These are phyloP conservation scores for Helicoverpa zea DNA, from an alignment of 1,140 invertebrate species.

Conservation along the genomic window DNA sequence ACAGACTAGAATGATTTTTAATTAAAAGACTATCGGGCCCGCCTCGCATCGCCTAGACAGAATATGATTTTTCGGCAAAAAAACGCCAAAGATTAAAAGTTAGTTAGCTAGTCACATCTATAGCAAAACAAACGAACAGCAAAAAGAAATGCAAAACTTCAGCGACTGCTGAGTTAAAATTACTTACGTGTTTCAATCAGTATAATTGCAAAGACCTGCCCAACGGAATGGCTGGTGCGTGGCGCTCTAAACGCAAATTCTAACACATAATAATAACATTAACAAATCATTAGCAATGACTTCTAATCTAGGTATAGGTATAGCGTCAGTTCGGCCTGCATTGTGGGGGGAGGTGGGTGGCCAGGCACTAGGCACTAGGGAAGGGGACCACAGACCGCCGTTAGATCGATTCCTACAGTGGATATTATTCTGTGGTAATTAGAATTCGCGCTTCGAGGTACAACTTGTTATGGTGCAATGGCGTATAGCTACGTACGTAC, in stretches of 20 bases:
- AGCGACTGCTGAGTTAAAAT: background rate
- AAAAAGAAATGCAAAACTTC: background rate
- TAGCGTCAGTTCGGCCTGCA: slow-evolving; percentile 40
- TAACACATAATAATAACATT: slow-evolving; percentile 28
- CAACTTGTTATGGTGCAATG: slow-evolving; percentile 59
- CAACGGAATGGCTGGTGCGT: background rate
- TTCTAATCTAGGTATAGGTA: slow-evolving; percentile 44
- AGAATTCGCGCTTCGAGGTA: slow-evolving; percentile 75
- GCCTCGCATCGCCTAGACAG: background rate
- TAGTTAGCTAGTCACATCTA: background rate
- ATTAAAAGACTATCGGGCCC: slow-evolving; percentile 38
- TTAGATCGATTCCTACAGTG: slow-evolving; percentile 82
- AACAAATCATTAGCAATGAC: slow-evolving; percentile 49
- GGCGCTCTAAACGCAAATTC: slow-evolving; percentile 1
- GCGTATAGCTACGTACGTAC: slow-evolving; percentile 8
- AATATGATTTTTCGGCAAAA: slow-evolving; percentile 23
- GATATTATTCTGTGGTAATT: slow-evolving; percentile 81
- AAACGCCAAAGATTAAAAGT: slow-evolving; percentile 1
- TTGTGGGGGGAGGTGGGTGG: slow-evolving; percentile 46
- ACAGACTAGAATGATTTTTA: slow-evolving; percentile 38
- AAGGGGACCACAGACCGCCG: slow-evolving; percentile 60
- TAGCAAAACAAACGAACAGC: background rate
- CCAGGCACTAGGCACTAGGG: slow-evolving; percentile 56
- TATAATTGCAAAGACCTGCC: background rate
- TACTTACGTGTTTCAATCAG: slow-evolving; percentile 4